Conservation (phyloP, 92 coral and sea anemone genomes). For the Epizoanthus rinbou region DNA sequence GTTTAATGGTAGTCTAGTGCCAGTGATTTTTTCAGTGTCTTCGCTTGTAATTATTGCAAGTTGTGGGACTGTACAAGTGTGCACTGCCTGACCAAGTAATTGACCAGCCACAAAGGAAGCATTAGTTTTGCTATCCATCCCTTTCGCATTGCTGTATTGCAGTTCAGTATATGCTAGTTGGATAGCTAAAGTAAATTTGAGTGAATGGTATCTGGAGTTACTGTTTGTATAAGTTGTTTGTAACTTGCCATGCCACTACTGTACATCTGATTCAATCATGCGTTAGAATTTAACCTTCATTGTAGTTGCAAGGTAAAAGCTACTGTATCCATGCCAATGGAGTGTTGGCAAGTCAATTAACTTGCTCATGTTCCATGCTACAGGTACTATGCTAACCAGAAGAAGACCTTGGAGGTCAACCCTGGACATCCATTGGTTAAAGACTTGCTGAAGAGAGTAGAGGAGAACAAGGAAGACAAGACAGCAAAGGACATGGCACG, state of each 20-base stretch:
- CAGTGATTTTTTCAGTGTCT: too few relatives aligned
- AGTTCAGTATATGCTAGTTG: slow-evolving; percentile 49
- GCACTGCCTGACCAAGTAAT: not conserved
- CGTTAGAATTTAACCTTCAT: not conserved
- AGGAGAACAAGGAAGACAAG: slow-evolving; percentile 84
- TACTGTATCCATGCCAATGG: not conserved
- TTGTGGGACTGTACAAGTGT: too few relatives aligned
- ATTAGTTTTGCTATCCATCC: slow-evolving; percentile 50
- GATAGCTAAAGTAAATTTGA: slow-evolving; percentile 50
- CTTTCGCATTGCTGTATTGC: slow-evolving; percentile 58
- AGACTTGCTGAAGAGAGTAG: slow-evolving; percentile 87
- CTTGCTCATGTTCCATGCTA: not conserved
- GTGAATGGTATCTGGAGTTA: slow-evolving; percentile 22
- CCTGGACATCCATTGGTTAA: slow-evolving; percentile 97
- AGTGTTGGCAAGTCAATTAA: not conserved
- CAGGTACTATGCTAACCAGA: slow-evolving; percentile 95
- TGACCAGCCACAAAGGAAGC: not conserved
- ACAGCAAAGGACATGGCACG: slow-evolving; percentile 94
- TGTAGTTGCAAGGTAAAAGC: not conserved
- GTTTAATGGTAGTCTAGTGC: too few relatives aligned
- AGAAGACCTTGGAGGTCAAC: slow-evolving; percentile 92
- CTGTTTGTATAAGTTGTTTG: not conserved
- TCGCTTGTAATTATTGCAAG: too few relatives aligned
- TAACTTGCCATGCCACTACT: slow-evolving; percentile 20
- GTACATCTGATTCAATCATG: not conserved